A percentile compares a stretch with the other conserved stretches of the same genome.
Evolutionary conservation across 2,797 vertebrate species (phyloP).

Genomic region (Enteromius afrohamiltoni): DNA sequence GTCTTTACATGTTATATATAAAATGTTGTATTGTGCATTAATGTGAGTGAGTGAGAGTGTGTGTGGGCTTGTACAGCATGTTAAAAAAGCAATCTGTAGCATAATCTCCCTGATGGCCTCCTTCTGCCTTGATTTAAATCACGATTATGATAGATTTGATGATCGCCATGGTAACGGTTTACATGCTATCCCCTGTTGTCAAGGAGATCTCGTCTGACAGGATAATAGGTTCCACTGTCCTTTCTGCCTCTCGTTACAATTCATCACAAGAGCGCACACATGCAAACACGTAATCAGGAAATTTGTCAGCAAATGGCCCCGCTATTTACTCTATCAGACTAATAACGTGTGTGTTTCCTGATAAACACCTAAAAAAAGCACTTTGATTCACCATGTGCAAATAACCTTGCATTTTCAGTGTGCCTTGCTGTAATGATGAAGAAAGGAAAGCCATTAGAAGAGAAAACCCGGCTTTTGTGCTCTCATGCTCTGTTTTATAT

Average conservation of each 20-base stretch:
- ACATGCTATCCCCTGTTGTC: slow-evolving; percentile 75
- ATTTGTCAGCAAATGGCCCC: slow-evolving; percentile 1
- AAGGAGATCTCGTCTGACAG: slow-evolving; percentile 72
- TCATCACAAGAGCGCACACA: slow-evolving; percentile 25
- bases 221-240: slow-evolving; percentile 60
- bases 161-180: slow-evolving; percentile 80
- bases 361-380: background rate
- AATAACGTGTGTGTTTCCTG: background rate
- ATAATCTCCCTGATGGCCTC: slow-evolving; percentile 14
- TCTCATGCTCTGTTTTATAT: slow-evolving; percentile 8
- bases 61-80: slow-evolving; percentile 31
- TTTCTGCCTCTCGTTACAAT: slow-evolving; percentile 56
- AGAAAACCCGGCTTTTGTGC: background rate
- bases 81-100: slow-evolving; percentile 17
- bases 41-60: background rate
- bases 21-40: background rate
- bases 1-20: slow-evolving; percentile 47
- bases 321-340: background rate
- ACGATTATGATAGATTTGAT: too few species aligned
- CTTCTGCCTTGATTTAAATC: slow-evolving; percentile 17
- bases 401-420: background rate
- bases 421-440: background rate
- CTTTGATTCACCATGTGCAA: background rate
- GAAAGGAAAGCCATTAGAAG: background rate
- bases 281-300: slow-evolving; percentile 29